phyloP scores from a whole-genome alignment of 30 jellyfish, hydroid and myxozoan species.

The Pseudorhiza aurosa region DNA sequence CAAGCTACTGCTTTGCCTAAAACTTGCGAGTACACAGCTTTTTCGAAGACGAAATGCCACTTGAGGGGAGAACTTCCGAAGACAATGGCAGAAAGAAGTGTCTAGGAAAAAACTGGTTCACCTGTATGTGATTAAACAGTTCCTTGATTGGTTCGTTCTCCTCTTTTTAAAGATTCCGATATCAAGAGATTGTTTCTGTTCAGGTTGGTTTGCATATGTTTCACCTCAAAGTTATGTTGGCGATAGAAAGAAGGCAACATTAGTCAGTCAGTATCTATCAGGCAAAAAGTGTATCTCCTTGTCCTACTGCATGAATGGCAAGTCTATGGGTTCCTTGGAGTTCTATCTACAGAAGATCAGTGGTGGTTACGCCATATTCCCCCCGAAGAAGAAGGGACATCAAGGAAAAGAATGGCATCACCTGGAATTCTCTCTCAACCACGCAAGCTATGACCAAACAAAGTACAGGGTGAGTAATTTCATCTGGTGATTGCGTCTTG shows the following conservation, averaged over 20 bases:
- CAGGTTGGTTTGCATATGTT: constrained; percentile 48
- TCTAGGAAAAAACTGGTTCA: too few relatives aligned
- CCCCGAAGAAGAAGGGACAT: constrained; percentile 54
- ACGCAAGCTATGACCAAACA: constrained; percentile 1
- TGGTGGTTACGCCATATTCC: constrained; percentile 8
- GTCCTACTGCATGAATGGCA: constrained; percentile 75
- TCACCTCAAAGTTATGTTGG: constrained; percentile 3
- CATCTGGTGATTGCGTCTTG: too few relatives aligned
- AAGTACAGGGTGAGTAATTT: constrained; percentile 17
- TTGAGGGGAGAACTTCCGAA: too few relatives aligned
- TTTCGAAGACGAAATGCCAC: too few relatives aligned
- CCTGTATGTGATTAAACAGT: too few relatives aligned
- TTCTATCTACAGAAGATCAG: constrained; percentile 1
- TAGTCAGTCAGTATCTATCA: constrained; percentile 29
- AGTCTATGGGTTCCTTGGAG: constrained; percentile 60
- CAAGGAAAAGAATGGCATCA: constrained; percentile 80
- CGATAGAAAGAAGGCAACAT: constrained; percentile 45
- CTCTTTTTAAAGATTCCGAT: neutral
- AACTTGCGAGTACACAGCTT: too few relatives aligned
- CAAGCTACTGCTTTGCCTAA: too few relatives aligned
- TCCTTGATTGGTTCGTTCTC: too few relatives aligned
- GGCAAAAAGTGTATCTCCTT: constrained; percentile 74
- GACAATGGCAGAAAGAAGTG: too few relatives aligned
- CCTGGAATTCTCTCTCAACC: constrained; percentile 26
- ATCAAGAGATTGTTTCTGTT: neutral